Evolutionary conservation across 1,140 invertebrate genomes (phyloP), one percentile per base, ranked within the genome.

Genomic region (Leptopilina clavipes): DNA sequence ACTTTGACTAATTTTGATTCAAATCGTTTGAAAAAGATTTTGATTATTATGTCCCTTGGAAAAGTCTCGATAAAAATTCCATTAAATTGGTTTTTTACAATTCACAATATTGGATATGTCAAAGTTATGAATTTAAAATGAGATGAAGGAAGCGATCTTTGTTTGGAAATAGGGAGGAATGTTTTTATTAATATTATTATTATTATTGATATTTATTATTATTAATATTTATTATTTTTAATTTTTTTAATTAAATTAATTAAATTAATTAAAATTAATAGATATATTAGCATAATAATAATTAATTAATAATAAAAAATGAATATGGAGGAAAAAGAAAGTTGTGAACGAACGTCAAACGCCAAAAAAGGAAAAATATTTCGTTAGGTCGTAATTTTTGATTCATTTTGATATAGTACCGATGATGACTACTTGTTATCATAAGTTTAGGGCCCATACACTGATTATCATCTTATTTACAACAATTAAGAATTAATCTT

Each of bases 381-480:
- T 11, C n/a, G 59, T 65, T 65, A 65, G 59, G 59, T 65, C 59
- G 59, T 65, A 65, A 10, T 11, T 65, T 65, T 65, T 65, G 59
- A 65, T 65, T 65, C 11, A 65, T 65, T 65, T 65, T 65, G 59
- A 65, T 65, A 65, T 65, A 65, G 59, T 65, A 65, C 59, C 59
- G 19, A 65, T 31, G 59, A 65, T 65, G 59, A 65, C 59, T 65
- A 65, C 59, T 65, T 65, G 11, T 65, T 65, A 37, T 31, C 25
- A 25, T 31, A 65, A 65, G 59, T 65, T 65, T 65, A 65, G 59
- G 59, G 59, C 59, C 59, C 22, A 31, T 65, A 65, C 59, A 65
- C 22, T 65, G 59, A 65, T 65, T 65, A 65, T 65, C 59, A 31
- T 65, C 59, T 22, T 65, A 65, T 31, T 31, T 65, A 65, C 59